Percentiles rank a stretch among this genome's conserved stretches.
These are phyloP conservation scores for Penaeus indicus DNA, from an alignment of 1,140 invertebrate genomes.

Conservation along the genomic window DNA sequence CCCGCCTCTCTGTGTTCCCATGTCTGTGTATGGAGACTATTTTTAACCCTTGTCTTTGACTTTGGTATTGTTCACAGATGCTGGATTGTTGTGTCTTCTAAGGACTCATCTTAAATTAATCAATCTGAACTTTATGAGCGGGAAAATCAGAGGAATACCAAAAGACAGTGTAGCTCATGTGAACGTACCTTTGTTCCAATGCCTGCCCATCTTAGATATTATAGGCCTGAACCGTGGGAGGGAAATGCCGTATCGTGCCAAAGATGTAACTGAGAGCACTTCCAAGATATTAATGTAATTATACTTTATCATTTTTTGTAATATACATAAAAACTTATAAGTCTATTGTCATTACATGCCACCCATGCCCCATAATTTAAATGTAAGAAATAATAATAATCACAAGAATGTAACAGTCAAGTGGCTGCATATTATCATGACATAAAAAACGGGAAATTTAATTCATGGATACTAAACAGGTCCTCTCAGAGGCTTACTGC, in stretches of 20 bases:
- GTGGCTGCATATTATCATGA: no score
- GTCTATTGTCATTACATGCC: slow-evolving; percentile 44
- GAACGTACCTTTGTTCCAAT: not conserved
- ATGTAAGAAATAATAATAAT: not conserved
- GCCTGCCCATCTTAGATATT: slow-evolving; percentile 13
- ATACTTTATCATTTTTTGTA: slow-evolving; percentile 48
- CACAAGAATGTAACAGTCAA: no score
- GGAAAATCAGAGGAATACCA: not conserved
- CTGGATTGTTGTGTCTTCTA: not conserved
- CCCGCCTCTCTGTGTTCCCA: not conserved
- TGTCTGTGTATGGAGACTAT: slow-evolving; percentile 2
- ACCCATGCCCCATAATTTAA: slow-evolving; percentile 20
- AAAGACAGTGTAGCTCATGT: not conserved
- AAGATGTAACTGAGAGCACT: slow-evolving; percentile 46
- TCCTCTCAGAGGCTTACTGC: no score
- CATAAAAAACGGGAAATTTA: no score
- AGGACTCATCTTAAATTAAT: not conserved
- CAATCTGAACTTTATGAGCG: not conserved
- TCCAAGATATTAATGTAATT: slow-evolving; percentile 49
- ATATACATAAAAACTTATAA: slow-evolving; percentile 39
- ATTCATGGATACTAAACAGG: no score
- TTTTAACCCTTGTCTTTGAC: slow-evolving; percentile 21
- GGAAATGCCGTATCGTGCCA: slow-evolving; percentile 36
- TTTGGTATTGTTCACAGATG: not conserved
- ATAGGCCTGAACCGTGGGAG: slow-evolving; percentile 29